Percentiles rank a stretch among this genome's conserved stretches.
These are phyloP conservation scores for Tenthredo livida DNA, from an alignment of 2,888 invertebrate species.

Conservation along the genomic window DNA sequence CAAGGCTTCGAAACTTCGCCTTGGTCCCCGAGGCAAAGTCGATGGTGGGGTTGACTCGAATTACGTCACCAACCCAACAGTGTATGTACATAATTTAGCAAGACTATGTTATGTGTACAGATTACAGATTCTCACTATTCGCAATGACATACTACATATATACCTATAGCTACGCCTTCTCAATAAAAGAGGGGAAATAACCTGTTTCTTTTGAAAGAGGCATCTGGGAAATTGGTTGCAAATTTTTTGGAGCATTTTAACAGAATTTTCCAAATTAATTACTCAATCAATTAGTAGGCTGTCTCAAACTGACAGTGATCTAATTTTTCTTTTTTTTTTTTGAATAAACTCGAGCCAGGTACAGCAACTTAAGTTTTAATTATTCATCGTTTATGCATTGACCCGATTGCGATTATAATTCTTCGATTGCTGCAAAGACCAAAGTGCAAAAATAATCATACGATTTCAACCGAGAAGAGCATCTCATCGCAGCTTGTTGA, in stretches of 20 bases:
- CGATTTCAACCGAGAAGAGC: not conserved
- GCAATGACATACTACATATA: no score
- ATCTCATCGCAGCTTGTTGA: not conserved
- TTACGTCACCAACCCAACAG: slow-evolving; percentile 65
- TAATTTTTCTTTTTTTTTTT: not conserved
- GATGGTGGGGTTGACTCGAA: slow-evolving; percentile 64
- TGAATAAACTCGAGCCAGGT: not conserved
- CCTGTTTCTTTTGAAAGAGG: not conserved
- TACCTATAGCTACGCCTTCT: not conserved
- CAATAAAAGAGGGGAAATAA: not conserved
- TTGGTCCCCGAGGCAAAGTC: slow-evolving; percentile 54
- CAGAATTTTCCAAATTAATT: not conserved
- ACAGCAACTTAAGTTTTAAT: not conserved
- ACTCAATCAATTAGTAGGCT: no score
- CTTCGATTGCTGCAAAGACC: not conserved
- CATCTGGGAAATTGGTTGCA: not conserved
- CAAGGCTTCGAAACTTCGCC: slow-evolving; percentile 69
- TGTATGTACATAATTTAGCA: slow-evolving; percentile 22
- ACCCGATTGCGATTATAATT: not conserved
- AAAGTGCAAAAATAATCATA: slow-evolving; percentile 32
- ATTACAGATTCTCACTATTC: slow-evolving; percentile 17
- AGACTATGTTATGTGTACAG: slow-evolving; percentile 31
- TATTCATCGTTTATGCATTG: not conserved
- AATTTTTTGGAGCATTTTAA: not conserved
- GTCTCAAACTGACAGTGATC: no score